phyloP scores from a whole-genome alignment of 2,888 invertebrate species.

The Ophioninae sp. region DNA sequence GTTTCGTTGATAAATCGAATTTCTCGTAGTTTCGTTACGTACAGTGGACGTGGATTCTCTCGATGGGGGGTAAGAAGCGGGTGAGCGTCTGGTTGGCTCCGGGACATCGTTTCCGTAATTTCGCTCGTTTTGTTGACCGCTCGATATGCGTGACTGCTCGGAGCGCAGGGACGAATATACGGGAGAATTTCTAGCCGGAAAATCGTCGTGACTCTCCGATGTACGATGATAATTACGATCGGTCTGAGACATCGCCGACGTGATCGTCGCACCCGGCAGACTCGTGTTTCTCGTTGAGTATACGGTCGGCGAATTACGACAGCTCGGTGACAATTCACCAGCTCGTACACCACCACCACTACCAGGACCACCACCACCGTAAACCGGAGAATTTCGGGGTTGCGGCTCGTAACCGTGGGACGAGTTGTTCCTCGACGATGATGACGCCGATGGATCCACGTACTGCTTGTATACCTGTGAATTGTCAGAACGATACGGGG shows the following conservation, averaged over 20 bases:
- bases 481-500: conserved; percentile 73
- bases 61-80: conserved; percentile 60
- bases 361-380: conserved; percentile 56
- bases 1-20: conserved; percentile 76
- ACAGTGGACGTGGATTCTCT: conserved; percentile 57
- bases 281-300: conserved; percentile 60
- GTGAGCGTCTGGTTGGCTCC: conserved; percentile 70
- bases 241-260: conserved; percentile 59
- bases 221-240: conserved; percentile 55
- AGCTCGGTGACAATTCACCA: conserved; percentile 67
- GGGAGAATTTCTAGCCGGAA: conserved; percentile 71
- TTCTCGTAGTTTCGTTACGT: conserved; percentile 58
- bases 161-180: conserved; percentile 74
- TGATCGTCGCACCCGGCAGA: conserved; percentile 60
- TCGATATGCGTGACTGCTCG: conserved; percentile 67
- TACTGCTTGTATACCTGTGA: conserved; percentile 73
- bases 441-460: conserved; percentile 63
- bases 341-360: conserved; percentile 57
- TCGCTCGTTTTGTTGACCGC: conserved; percentile 68
- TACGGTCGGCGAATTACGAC: conserved; percentile 69
- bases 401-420: conserved; percentile 71
- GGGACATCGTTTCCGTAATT: conserved; percentile 65
- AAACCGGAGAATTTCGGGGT: conserved; percentile 74
- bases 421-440: conserved; percentile 63
- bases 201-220: conserved; percentile 66